These are phyloP conservation scores for Tiphia femorata DNA, from an alignment of 2,888 invertebrate species.

Conservation along the genomic window DNA sequence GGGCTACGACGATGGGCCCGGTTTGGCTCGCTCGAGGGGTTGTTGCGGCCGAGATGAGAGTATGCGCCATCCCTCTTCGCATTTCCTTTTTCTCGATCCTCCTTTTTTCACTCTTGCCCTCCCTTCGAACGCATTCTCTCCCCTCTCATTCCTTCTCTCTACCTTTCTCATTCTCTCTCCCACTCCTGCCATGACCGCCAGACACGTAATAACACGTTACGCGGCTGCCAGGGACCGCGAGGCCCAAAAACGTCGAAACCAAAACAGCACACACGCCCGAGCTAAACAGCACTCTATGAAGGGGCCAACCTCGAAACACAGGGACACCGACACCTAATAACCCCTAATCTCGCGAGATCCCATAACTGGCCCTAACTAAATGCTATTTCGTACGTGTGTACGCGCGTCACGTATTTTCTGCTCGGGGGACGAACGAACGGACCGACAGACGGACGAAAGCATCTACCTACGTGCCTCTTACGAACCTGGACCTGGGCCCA, in stretches of 20 bases:
- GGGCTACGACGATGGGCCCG: conserved; percentile 33
- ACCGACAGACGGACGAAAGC: background rate
- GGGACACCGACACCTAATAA: conserved; percentile 67
- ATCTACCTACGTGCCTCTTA: too few species aligned
- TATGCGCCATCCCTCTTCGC: conserved; percentile 10
- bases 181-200: conserved; percentile 53
- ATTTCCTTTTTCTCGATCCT: conserved; percentile 22
- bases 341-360: conserved; percentile 63
- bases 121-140: conserved; percentile 26
- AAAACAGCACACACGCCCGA: conserved; percentile 55
- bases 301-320: conserved; percentile 53
- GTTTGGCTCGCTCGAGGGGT: conserved; percentile 38
- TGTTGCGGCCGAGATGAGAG: conserved; percentile 25
- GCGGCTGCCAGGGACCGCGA: conserved; percentile 47
- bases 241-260: conserved; percentile 60
- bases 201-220: conserved; percentile 66
- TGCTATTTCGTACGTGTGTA: conserved; percentile 51
- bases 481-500: too few species aligned
- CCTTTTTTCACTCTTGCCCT: conserved; percentile 27
- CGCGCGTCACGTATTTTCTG: conserved; percentile 28
- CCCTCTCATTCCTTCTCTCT: conserved; percentile 20
- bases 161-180: conserved; percentile 28
- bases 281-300: conserved; percentile 51
- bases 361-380: conserved; percentile 64
- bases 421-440: too few species aligned